Base-by-base conservation (phyloP, 1,140 invertebrate species). In the Goniozus legneri region DNA sequence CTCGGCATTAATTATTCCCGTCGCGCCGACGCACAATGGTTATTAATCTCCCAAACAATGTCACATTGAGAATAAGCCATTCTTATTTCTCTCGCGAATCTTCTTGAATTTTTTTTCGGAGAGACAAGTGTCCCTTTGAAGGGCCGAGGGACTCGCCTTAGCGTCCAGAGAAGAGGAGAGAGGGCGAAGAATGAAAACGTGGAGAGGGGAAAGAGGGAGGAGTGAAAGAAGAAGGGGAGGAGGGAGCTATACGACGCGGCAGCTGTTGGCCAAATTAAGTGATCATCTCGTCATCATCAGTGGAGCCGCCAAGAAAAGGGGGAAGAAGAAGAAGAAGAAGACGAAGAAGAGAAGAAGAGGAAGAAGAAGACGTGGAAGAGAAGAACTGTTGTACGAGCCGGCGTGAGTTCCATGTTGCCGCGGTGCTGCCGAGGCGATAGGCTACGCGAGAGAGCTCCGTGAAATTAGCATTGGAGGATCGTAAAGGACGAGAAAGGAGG, bases 241-340 rank as follows among this genome's bases (percentile, higher is more conserved):
- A n/a, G 13, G 24, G 16, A 15, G 32, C 42, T 39, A 54, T 58
- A 61, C 54, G 65, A 61, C 58, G 67, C 67, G 67, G 70, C 73
- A 73, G 73, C 71, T 75, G 73, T 73, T 75, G 71, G 70, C 69
- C 71, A 75, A 75, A 75, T 75, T 75, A 74, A 75, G 73, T 71
- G 73, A 73, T 75, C 71, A 75, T 73, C 73, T 75, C 71, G 67
- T 73, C 70, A 73, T 75, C 71, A 71, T 73, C 67, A 67, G 68
- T 66, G 57, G 59, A 60, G 68, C 69, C 69, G 67, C 65, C 64
- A 62, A 60, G 60, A n/a, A n/a, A n/a, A 51, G 67, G 58, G 56
- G 51, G 59, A 19, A 15, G 31, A 30, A 27, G n/a, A 36, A 44
- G 32, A 33, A 33, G 8, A 27, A 7, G 24, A 27, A 27, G 12